These are phyloP conservation scores for Drosophila formosana DNA, from an alignment of 2,888 invertebrate species.

Conservation along the genomic window DNA sequence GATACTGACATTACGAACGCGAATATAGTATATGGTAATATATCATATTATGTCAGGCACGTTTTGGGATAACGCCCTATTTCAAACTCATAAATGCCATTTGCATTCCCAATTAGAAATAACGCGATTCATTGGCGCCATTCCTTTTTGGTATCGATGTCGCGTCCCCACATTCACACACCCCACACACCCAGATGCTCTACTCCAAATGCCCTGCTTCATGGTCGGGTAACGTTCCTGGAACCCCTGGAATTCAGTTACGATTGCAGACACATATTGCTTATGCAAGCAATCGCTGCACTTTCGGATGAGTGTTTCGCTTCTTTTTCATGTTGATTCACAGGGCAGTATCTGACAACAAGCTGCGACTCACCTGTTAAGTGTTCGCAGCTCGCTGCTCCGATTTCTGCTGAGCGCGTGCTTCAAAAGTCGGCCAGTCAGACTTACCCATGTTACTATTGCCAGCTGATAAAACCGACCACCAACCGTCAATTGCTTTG, in stretches of 20 bases:
- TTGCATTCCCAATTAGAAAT: conserved; percentile 70
- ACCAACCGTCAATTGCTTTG: conserved; percentile 35
- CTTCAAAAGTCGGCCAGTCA: conserved; percentile 40
- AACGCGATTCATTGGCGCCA: conserved; percentile 43
- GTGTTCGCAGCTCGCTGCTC: conserved; percentile 28
- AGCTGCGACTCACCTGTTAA: conserved; percentile 42
- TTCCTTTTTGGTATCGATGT: conserved; percentile 20
- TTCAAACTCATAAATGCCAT: conserved; percentile 52
- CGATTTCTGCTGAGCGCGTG: conserved; percentile 71
- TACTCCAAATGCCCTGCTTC: conserved; percentile 22
- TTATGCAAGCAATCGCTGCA: conserved; percentile 35
- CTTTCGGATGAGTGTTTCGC: conserved; percentile 17
- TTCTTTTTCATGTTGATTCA: conserved; percentile 31
- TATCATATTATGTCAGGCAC: conserved; percentile 59
- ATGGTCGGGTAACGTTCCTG: conserved; percentile 47
- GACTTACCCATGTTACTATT: conserved; percentile 16
- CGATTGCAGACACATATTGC: conserved; percentile 32
- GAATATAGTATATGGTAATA: background rate
- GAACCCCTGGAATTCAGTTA: conserved; percentile 28
- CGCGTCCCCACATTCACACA: background rate
- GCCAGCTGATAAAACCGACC: conserved; percentile 47
- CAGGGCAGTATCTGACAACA: conserved; percentile 47
- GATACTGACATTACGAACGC: background rate
- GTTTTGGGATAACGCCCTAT: conserved; percentile 72
- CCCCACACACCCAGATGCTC: conserved; percentile 36